phyloP scores from a whole-genome alignment of 2,113 vertebrate genomes.

The Promerops cafer region DNA sequence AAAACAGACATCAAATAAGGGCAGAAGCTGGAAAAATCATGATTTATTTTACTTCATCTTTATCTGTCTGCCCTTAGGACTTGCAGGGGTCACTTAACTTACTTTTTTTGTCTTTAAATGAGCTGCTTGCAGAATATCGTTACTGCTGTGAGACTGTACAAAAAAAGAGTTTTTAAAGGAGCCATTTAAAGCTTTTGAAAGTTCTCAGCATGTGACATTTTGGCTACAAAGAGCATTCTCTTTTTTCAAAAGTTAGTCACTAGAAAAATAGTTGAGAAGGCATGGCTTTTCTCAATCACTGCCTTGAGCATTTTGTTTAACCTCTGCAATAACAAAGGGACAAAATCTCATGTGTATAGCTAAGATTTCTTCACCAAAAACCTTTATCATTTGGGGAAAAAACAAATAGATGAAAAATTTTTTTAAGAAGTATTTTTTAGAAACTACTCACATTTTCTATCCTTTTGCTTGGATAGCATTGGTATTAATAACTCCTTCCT shows the following conservation, averaged over 20 bases:
- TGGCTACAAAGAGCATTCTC: neutral
- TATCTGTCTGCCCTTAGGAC: neutral
- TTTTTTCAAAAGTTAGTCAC: neutral
- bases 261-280: neutral
- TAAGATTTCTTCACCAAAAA: neutral
- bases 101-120: neutral
- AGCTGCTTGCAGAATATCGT: neutral
- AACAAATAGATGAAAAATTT: neutral
- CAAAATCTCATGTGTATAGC: neutral
- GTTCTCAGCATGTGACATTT: neutral
- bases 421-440: neutral
- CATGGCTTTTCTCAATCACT: neutral
- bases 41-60: neutral
- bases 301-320: neutral
- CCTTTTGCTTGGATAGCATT: neutral
- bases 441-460: neutral
- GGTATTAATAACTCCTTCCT: neutral
- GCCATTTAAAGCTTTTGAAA: neutral
- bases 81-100: neutral
- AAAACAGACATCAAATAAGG: neutral
- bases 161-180: neutral
- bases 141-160: neutral
- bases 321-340: neutral
- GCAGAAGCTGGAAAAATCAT: neutral
- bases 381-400: neutral